Conservation (phyloP, 2,113 vertebrate species). For the Jaculus jaculus region DNA sequence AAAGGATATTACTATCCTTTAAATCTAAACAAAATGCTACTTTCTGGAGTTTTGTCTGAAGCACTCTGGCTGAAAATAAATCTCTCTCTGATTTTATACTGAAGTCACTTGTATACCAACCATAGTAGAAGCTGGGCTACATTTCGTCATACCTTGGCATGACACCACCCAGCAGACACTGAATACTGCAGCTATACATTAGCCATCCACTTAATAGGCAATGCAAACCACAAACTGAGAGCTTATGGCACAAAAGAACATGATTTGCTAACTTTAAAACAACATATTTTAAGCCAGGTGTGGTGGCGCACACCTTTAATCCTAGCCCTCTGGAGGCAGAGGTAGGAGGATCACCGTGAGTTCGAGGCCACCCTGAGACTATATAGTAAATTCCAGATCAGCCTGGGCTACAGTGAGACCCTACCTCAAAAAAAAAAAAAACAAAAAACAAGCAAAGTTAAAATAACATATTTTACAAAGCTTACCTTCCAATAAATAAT, state of each 20-base stretch:
- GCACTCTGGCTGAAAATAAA: not conserved
- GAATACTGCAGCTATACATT: not conserved
- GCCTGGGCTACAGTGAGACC: no score
- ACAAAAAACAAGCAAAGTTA: no score
- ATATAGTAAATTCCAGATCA: no score
- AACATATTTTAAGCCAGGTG: not conserved
- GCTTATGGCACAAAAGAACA: not conserved
- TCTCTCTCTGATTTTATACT: not conserved
- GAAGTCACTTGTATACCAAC: not conserved
- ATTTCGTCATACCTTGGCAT: not conserved
- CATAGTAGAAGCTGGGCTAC: not conserved
- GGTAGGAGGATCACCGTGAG: no score
- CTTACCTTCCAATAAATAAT: not conserved
- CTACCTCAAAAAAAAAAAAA: no score
- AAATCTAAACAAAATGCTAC: not conserved
- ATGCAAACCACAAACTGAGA: not conserved
- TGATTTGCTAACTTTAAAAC: not conserved
- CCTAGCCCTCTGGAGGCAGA: no score
- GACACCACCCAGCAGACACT: not conserved
- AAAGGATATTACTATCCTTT: not conserved
- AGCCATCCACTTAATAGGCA: not conserved
- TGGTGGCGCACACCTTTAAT: no score
- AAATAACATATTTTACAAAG: not conserved
- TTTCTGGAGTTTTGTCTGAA: not conserved
- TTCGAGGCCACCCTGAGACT: no score